phyloP scores from a whole-genome alignment of 2,113 vertebrate species.

The Dromas ardeola region DNA sequence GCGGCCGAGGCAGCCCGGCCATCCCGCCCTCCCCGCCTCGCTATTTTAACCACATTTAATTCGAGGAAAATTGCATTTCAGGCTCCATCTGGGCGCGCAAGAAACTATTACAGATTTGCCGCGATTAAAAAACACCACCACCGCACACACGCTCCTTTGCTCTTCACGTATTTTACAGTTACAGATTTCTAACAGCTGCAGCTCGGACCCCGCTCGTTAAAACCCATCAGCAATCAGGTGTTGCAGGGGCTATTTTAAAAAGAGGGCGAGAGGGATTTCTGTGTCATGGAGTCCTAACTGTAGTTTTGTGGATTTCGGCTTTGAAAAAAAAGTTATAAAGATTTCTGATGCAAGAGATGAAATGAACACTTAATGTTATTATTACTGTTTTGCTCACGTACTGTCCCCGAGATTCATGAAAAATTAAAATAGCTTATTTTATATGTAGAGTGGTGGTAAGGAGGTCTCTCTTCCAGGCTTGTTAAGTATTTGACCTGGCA shows the following conservation, averaged over 20 bases:
- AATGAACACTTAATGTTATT: background rate
- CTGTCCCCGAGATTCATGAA: background rate
- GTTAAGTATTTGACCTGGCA: slow-evolving; percentile 49
- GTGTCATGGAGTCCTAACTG: background rate
- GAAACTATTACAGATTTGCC: background rate
- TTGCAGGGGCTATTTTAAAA: background rate
- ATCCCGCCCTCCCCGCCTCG: background rate
- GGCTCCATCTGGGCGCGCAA: background rate
- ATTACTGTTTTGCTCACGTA: background rate
- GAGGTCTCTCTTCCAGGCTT: background rate
- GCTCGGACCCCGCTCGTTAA: background rate
- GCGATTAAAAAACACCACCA: background rate
- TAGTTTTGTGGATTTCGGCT: background rate
- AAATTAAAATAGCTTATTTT: slow-evolving; percentile 16
- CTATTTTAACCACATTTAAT: background rate
- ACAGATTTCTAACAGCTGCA: background rate
- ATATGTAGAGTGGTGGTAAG: background rate
- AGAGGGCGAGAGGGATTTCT: background rate
- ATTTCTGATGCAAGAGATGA: background rate
- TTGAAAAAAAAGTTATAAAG: background rate
- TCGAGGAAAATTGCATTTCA: slow-evolving; percentile 16
- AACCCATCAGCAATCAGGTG: background rate
- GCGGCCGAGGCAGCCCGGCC: background rate
- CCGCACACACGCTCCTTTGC: background rate
- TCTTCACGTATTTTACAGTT: background rate